These are phyloP conservation scores for Oscarella lobularis DNA, from an alignment of 37 sponge, comb jelly and placozoan species.

Conservation along the genomic window DNA sequence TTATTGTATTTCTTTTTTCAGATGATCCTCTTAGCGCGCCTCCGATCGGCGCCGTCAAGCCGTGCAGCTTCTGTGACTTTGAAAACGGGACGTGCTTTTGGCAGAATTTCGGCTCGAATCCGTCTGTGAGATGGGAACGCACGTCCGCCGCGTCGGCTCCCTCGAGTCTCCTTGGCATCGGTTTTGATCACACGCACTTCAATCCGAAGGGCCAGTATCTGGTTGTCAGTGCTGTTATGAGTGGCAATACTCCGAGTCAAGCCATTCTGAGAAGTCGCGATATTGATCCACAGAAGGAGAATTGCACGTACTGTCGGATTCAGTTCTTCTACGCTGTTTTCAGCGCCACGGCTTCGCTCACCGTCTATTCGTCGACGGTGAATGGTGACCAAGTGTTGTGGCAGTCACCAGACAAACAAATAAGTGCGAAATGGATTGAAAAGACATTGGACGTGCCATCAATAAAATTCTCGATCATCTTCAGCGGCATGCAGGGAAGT, in stretches of 20 bases:
- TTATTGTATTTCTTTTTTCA: not conserved
- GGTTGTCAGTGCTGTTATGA: no score
- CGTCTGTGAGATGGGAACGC: no score
- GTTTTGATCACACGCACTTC: no score
- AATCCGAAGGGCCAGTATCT: no score
- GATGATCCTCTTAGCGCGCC: no score
- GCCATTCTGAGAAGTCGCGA: not conserved
- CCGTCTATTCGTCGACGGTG: not conserved
- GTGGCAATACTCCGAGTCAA: not conserved
- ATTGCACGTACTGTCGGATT: not conserved
- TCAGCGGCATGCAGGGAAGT: not conserved
- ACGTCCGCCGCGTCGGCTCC: no score
- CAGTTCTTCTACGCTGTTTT: not conserved
- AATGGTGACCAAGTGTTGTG: not conserved
- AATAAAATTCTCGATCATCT: not conserved
- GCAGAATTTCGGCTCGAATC: no score
- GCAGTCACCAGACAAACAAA: no score
- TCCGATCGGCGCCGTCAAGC: no score
- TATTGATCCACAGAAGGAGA: not conserved
- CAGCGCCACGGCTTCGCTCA: not conserved
- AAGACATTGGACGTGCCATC: not conserved
- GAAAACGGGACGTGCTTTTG: no score
- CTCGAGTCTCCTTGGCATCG: no score
- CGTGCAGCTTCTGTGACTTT: no score
- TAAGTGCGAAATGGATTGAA: not conserved